These are phyloP conservation scores for Sebastes dallii DNA, from an alignment of 2,797 vertebrate genomes.

Conservation along the genomic window DNA sequence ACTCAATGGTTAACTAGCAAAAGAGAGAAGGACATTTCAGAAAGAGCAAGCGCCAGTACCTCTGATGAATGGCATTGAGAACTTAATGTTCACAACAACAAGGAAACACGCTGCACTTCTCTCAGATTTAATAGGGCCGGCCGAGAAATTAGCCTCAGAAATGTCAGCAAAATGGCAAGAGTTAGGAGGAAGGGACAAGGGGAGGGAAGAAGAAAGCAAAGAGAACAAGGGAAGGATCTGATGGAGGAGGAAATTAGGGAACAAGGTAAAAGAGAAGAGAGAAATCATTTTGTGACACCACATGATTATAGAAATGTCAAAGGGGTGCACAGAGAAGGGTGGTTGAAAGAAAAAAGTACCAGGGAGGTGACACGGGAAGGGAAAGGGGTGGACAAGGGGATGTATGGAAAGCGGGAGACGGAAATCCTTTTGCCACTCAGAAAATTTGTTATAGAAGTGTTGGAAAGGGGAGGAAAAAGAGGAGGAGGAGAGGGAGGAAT, in stretches of 20 bases:
- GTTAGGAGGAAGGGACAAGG: not conserved
- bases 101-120: slow-evolving; percentile 8
- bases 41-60: not conserved
- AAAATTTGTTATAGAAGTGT: slow-evolving; percentile 54
- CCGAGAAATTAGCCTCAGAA: slow-evolving; percentile 35
- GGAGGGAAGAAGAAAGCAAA: not conserved
- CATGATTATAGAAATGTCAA: slow-evolving; percentile 51
- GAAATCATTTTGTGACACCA: slow-evolving; percentile 28
- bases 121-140: slow-evolving; percentile 6
- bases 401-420: not conserved
- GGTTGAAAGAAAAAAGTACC: not conserved
- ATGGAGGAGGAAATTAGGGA: not conserved
- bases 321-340: not conserved
- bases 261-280: not conserved
- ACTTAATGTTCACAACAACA: slow-evolving; percentile 17
- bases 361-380: not conserved
- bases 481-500: slow-evolving; percentile 49
- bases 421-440: slow-evolving; percentile 40
- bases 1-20: not conserved
- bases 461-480: slow-evolving; percentile 25
- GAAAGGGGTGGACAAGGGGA: slow-evolving; percentile 17
- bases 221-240: not conserved
- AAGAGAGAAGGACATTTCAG: not conserved
- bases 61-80: slow-evolving; percentile 5
- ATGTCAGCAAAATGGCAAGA: slow-evolving; percentile 37